Evolutionary conservation across 2,113 vertebrate species (phyloP).

Genomic region (Phyllopteryx taeniolatus): DNA sequence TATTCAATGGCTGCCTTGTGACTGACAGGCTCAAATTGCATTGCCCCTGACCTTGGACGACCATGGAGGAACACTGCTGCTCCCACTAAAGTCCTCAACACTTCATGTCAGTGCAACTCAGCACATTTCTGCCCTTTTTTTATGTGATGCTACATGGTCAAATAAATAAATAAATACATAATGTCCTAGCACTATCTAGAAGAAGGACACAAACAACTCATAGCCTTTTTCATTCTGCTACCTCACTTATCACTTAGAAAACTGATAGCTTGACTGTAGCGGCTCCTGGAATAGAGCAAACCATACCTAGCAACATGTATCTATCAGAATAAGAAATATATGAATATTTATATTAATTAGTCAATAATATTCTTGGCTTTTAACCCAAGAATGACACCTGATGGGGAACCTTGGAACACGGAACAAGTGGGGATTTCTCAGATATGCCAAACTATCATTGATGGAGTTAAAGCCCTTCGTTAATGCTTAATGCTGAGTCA

Average conservation of each 20-base stretch:
- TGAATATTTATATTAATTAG: no score
- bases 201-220: background rate
- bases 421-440: no score
- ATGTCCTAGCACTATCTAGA: background rate
- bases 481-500: no score
- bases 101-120: conserved; percentile 23
- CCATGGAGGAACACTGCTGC: conserved; percentile 11
- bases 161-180: background rate
- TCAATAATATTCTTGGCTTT: no score
- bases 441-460: no score
- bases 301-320: no score
- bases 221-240: background rate
- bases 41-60: conserved; percentile 44
- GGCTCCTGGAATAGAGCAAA: no score
- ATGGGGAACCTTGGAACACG: no score
- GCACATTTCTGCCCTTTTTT: background rate
- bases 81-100: conserved; percentile 28
- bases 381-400: no score
- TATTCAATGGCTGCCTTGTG: conserved; percentile 44
- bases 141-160: background rate
- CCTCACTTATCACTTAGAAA: background rate
- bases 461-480: no score
- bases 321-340: no score
- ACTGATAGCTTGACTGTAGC: no score
- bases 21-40: conserved; percentile 56